Conservation (phyloP, 2,888 invertebrate genomes). For the Cheilosia impressa region DNA sequence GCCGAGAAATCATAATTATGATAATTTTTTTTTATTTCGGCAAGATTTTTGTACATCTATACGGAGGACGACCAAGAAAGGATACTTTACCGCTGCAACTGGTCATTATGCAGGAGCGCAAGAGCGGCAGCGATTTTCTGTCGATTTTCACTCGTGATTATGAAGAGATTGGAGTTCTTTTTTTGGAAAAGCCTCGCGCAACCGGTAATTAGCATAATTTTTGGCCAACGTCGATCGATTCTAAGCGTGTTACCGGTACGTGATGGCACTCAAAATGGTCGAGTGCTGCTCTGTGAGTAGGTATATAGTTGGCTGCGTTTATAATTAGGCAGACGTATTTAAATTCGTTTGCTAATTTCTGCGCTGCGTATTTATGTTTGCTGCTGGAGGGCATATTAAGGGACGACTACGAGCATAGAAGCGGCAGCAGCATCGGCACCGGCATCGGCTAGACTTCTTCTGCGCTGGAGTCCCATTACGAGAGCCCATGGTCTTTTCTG, state of each 20-base stretch:
- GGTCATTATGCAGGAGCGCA: constrained; percentile 70
- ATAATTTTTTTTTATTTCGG: constrained; percentile 50
- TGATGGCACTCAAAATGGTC: constrained; percentile 57
- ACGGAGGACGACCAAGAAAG: constrained; percentile 11
- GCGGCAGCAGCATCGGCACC: constrained; percentile 20
- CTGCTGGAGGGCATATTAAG: constrained; percentile 48
- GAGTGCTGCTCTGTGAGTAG: constrained; percentile 7
- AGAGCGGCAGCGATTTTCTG: constrained; percentile 46
- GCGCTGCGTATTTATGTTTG: constrained; percentile 39
- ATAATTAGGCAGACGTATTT: constrained; percentile 73
- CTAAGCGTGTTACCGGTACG: constrained; percentile 64
- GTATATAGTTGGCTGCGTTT: constrained; percentile 47
- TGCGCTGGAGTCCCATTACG: constrained; percentile 45
- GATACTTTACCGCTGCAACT: constrained; percentile 55
- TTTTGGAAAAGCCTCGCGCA: constrained; percentile 66
- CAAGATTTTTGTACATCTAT: constrained; percentile 63
- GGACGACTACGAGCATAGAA: constrained; percentile 51
- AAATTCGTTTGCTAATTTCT: constrained; percentile 72
- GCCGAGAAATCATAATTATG: constrained; percentile 74
- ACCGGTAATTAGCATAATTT: constrained; percentile 76
- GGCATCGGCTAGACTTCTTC: constrained; percentile 64
- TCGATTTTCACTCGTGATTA: constrained; percentile 71
- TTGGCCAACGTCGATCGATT: constrained; percentile 63
- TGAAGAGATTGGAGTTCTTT: constrained; percentile 21
- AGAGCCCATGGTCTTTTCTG: constrained; percentile 8